phyloP scores from a whole-genome alignment of 2,113 vertebrate species.

The Conger conger region DNA sequence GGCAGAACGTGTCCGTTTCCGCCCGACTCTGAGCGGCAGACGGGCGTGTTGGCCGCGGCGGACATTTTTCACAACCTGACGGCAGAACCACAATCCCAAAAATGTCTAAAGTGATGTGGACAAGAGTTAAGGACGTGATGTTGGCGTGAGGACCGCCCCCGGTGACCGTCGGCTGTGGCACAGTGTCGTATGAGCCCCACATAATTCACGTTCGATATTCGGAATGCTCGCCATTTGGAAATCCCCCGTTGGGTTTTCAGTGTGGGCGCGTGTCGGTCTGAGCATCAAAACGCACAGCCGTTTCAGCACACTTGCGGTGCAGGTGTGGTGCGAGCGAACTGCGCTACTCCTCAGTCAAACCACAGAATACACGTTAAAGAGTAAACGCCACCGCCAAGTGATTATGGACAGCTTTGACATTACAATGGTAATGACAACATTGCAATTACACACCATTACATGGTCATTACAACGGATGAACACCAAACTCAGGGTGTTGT shows the following conservation, averaged over 20 bases:
- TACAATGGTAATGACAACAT: too few relatives aligned
- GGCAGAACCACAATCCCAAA: background rate
- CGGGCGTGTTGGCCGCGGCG: background rate
- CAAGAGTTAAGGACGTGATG: background rate
- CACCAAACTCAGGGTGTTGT: too few relatives aligned
- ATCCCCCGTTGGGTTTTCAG: background rate
- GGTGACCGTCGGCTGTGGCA: background rate
- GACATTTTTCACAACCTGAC: background rate
- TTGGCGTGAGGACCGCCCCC: background rate
- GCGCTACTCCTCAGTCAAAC: background rate
- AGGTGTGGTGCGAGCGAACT: background rate
- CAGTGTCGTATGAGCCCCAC: background rate
- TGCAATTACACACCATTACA: too few relatives aligned
- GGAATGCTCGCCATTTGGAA: background rate
- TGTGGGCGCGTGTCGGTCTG: background rate
- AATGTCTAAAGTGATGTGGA: background rate
- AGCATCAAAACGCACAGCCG: background rate
- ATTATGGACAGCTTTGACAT: background rate
- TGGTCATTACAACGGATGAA: too few relatives aligned
- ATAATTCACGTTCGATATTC: background rate
- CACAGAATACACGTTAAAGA: background rate
- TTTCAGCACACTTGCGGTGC: background rate
- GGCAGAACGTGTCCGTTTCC: background rate
- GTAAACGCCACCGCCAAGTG: background rate
- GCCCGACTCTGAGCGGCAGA: background rate